Evolutionary conservation across 2,888 invertebrate genomes (phyloP), one percentile per base, ranked within the genome.

Genomic region (Ormia ochracea): DNA sequence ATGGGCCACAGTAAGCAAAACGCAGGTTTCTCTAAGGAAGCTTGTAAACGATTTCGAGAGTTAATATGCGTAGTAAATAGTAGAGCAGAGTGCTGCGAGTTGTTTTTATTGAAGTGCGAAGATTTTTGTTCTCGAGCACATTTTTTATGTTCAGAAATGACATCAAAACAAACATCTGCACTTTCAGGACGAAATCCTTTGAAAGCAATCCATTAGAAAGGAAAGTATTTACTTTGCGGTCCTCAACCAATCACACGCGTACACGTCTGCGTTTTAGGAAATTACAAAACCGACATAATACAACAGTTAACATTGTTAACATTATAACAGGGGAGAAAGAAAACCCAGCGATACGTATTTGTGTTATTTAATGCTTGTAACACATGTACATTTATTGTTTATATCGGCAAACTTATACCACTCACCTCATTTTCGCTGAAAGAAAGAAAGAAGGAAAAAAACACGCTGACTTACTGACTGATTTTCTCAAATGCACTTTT

Each of bases 401-500:
- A 63, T 61, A 31, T 72, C 31, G 41, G 43, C 50, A 61, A 61
- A 70, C 50, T 52, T 41, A 59, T 52, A 43, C 61, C 72, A 72
- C 61, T 63, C 72, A 72, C 72, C 72, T 72, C 52, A 52, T 72
- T 52, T 61, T 36, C 23, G 43, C 45, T 36, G 12, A 56, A 45
- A 56, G 36, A 31, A 58, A 36, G 14, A 31, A 26, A 9, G 14
- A 31, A 26, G 5, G 17, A 14, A 38, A 72, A 61, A 61, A 52
- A 38, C 41, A 52, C 52, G 52, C 72, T 72, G 72, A 72, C 72
- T 72, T 72, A 72, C 72, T 72, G 72, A 72, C 72, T 72, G 72
- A 72, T 72, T 72, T 72, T 63, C 72, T 72, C 54, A 72, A 61
- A 72, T 72, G 61, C 72, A 72, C 72, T 61, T 72, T 72, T 72